Conservation (phyloP, 2,888 invertebrate species). For the Monoplex corrugatus region DNA sequence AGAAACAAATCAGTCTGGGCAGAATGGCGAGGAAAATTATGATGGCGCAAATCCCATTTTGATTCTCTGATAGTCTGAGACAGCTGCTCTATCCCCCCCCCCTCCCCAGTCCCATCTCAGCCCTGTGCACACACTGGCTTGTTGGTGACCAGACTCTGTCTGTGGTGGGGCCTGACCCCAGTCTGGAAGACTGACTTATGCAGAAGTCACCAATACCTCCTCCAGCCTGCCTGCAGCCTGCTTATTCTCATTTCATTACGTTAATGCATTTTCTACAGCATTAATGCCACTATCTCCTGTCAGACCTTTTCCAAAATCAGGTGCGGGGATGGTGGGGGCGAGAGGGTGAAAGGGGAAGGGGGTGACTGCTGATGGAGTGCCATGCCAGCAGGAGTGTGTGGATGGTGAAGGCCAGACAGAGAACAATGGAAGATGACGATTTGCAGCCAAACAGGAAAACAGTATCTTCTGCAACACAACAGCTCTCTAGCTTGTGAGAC, state of each 20-base stretch:
- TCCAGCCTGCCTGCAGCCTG: not conserved
- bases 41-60: slow-evolving; percentile 15
- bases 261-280: slow-evolving; percentile 48
- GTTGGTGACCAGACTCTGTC: no score
- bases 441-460: no score
- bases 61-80: not conserved
- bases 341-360: not conserved
- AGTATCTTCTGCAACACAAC: no score
- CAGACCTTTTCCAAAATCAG: slow-evolving; percentile 22
- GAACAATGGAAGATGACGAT: no score
- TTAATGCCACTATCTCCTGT: slow-evolving; percentile 19
- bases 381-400: not conserved
- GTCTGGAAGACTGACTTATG: no score
- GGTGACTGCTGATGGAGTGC: not conserved
- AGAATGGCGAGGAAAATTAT: not conserved
- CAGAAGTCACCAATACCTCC: no score
- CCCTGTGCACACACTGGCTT: no score
- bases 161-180: no score
- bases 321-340: not conserved
- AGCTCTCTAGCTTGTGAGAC: no score
- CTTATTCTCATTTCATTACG: slow-evolving; percentile 42
- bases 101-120: no score
- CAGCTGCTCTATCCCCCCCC: no score
- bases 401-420: not conserved
- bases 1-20: not conserved